Conservation (phyloP, 2,888 invertebrate genomes). For the Euclidia mi region DNA sequence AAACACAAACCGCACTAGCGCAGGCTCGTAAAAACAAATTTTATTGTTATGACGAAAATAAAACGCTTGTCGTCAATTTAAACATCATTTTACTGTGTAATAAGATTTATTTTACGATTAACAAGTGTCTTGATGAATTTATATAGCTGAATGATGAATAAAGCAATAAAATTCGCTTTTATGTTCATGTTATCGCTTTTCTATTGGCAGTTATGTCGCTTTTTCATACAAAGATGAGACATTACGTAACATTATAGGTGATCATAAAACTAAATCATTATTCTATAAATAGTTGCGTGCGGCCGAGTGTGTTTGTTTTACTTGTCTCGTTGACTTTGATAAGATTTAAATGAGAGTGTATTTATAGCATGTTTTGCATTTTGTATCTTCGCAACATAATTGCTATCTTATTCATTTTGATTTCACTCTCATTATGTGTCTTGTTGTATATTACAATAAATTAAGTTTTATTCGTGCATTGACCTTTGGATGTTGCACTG, state of each 20-base stretch:
- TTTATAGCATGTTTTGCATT: conserved; percentile 38
- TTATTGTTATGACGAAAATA: conserved; percentile 90
- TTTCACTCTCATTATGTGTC: conserved; percentile 21
- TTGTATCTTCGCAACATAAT: conserved; percentile 13
- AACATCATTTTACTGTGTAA: conserved; percentile 89
- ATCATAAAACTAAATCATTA: conserved; percentile 73
- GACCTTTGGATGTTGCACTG: conserved; percentile 17
- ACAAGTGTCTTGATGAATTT: conserved; percentile 90
- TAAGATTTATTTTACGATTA: conserved; percentile 90
- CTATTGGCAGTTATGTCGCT: conserved; percentile 83
- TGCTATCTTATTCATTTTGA: conserved; percentile 27
- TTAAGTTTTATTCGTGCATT: conserved; percentile 19
- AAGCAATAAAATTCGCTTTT: conserved; percentile 86
- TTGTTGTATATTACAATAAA: conserved; percentile 4
- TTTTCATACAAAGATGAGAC: conserved; percentile 70
- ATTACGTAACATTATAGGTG: conserved; percentile 70
- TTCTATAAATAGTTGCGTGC: conserved; percentile 62
- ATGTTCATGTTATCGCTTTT: conserved; percentile 83
- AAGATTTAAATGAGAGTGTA: conserved; percentile 59
- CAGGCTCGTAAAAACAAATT: conserved; percentile 88
- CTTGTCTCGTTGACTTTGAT: conserved; percentile 56
- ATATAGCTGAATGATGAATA: conserved; percentile 88
- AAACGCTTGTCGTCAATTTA: conserved; percentile 90
- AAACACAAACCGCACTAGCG: conserved; percentile 67
- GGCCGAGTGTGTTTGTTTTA: conserved; percentile 43